A percentile compares a stretch with the other conserved stretches of the same genome.
These are phyloP conservation scores for Manis javanica DNA, from an alignment of 2,797 vertebrate genomes.

Conservation along the genomic window DNA sequence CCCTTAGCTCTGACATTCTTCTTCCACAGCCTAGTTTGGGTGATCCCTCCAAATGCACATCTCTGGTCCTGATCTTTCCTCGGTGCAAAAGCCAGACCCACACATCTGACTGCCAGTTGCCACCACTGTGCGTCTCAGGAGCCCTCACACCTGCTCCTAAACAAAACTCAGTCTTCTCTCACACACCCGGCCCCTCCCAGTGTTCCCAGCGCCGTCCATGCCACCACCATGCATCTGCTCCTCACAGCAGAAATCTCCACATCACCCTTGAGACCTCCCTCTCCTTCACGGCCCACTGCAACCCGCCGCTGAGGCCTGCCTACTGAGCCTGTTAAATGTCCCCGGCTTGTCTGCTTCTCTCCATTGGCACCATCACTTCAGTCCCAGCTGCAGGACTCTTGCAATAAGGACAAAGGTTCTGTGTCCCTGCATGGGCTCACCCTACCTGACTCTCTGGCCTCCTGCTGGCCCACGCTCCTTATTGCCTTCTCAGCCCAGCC, in stretches of 20 bases:
- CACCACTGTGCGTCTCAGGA: too few relatives aligned
- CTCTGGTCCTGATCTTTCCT: not conserved
- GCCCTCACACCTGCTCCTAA: not conserved
- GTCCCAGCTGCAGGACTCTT: not conserved
- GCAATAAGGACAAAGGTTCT: not conserved
- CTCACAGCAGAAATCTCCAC: not conserved
- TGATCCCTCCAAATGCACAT: not conserved
- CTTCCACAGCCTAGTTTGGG: not conserved
- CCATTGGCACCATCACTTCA: not conserved
- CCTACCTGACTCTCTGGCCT: not conserved
- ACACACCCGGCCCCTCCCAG: not conserved
- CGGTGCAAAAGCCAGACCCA: not conserved
- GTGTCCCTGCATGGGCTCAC: not conserved
- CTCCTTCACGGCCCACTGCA: not conserved
- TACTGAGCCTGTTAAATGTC: not conserved
- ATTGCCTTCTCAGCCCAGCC: not conserved
- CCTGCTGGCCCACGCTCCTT: not conserved
- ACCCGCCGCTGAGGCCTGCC: not conserved
- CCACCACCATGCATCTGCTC: not conserved
- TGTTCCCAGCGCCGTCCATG: fast-evolving
- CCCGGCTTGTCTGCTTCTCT: not conserved
- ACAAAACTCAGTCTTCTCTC: not conserved
- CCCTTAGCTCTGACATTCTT: not conserved
- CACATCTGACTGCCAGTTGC: not conserved
- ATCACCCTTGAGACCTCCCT: not conserved